Evolutionary conservation across 2,888 invertebrate species (phyloP).

Genomic region (Aphidius colemani): DNA sequence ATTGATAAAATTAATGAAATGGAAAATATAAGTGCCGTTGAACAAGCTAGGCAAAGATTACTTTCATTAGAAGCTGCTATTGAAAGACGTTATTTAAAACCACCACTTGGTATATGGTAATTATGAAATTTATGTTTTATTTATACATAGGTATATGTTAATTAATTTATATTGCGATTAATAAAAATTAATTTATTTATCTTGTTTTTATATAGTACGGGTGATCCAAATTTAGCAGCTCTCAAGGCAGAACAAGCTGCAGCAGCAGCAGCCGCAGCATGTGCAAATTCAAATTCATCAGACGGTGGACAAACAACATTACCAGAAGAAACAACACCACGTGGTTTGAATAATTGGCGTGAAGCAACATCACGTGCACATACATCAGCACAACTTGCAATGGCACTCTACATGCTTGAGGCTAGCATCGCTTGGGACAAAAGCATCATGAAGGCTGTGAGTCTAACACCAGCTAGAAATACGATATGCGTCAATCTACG

Average conservation of each 20-base stretch:
- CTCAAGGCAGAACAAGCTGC: slow-evolving; percentile 62
- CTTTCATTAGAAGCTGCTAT: slow-evolving; percentile 86
- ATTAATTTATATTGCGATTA: background rate
- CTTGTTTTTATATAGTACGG: slow-evolving; percentile 57
- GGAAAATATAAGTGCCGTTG: slow-evolving; percentile 63
- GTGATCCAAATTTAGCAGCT: slow-evolving; percentile 69
- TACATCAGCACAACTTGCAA: slow-evolving; percentile 88
- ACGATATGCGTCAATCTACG: slow-evolving; percentile 57
- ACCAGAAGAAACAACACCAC: slow-evolving; percentile 68
- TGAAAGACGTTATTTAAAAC: slow-evolving; percentile 90
- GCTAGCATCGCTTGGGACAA: slow-evolving; percentile 97
- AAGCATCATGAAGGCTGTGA: slow-evolving; percentile 98
- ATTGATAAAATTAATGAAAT: slow-evolving; percentile 59
- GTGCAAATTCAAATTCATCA: slow-evolving; percentile 50
- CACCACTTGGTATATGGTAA: slow-evolving; percentile 78
- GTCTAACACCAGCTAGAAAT: slow-evolving; percentile 63
- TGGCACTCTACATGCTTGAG: slow-evolving; percentile 88
- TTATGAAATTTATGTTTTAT: slow-evolving; percentile 18
- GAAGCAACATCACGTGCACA: slow-evolving; percentile 83
- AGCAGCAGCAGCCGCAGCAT: slow-evolving; percentile 59
- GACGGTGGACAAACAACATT: slow-evolving; percentile 53
- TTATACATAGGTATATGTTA: background rate
- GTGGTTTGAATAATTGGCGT: slow-evolving; percentile 86
- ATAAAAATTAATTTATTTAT: background rate
- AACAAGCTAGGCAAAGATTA: slow-evolving; percentile 73